These are phyloP conservation scores for Listronotus bonariensis DNA, from an alignment of 1,140 invertebrate genomes.

Conservation along the genomic window DNA sequence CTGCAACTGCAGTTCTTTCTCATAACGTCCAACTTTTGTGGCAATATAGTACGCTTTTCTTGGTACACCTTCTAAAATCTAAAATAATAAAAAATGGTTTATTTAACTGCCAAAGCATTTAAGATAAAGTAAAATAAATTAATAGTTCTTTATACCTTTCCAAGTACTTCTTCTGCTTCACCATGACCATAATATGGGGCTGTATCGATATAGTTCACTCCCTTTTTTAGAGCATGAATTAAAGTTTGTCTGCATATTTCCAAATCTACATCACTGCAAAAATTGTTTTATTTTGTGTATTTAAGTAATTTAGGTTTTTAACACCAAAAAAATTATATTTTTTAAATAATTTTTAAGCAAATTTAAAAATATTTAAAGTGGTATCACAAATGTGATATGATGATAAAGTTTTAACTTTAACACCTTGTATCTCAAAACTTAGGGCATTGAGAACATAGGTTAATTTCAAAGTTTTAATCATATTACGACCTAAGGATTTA, in stretches of 20 bases:
- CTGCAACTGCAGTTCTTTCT: slow-evolving; percentile 71
- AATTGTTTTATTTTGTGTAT: too few species aligned
- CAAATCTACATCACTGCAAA: slow-evolving; percentile 59
- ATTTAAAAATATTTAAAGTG: too few species aligned
- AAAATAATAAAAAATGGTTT: slow-evolving; percentile 22
- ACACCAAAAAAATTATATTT: slow-evolving; percentile 35
- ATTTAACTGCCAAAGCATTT: too few species aligned
- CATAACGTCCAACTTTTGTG: slow-evolving; percentile 89
- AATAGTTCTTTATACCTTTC: slow-evolving; percentile 65
- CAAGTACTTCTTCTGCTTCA: slow-evolving; percentile 76
- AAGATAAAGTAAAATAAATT: too few species aligned
- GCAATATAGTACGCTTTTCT: slow-evolving; percentile 83
- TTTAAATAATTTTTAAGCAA: neutral
- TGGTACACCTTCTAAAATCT: slow-evolving; percentile 79
- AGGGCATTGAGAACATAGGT: too few species aligned
- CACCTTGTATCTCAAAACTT: too few species aligned
- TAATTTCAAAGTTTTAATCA: too few species aligned
- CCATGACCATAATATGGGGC: slow-evolving; percentile 92
- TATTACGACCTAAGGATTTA: too few species aligned
- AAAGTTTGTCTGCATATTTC: slow-evolving; percentile 72
- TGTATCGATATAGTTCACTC: slow-evolving; percentile 92
- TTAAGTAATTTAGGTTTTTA: too few species aligned
- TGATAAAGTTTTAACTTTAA: too few species aligned
- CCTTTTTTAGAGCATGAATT: slow-evolving; percentile 71
- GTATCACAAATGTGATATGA: too few species aligned